Evolutionary conservation across 2,113 vertebrate genomes (phyloP).

Genomic region (Aix galericulata): DNA sequence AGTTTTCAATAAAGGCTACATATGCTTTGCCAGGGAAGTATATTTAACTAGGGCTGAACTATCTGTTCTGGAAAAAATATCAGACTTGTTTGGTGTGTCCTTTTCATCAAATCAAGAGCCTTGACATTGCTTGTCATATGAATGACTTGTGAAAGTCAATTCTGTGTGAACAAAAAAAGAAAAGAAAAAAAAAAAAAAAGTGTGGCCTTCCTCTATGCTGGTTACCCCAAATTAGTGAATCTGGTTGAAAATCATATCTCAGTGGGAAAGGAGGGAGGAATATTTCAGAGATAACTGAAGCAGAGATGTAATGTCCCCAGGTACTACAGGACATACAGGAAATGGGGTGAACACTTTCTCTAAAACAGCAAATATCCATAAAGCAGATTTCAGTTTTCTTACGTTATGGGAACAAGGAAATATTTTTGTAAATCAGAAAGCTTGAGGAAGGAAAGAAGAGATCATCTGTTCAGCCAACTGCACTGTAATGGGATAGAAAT

Average conservation of each 20-base stretch:
- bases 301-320: background rate
- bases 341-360: background rate
- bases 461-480: background rate
- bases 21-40: background rate
- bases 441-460: background rate
- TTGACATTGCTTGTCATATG: background rate
- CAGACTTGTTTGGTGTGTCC: background rate
- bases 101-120: background rate
- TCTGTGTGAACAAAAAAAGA: background rate
- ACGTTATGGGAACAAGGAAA: background rate
- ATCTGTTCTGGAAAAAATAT: background rate
- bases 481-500: background rate
- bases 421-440: background rate
- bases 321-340: background rate
- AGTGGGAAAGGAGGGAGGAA: background rate
- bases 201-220: background rate
- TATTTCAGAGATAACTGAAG: background rate
- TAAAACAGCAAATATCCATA: background rate
- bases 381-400: background rate
- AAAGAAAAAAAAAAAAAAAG: fast-evolving
- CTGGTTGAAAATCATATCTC: background rate
- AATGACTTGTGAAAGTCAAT: background rate
- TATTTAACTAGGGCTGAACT: background rate
- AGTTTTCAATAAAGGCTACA: background rate
- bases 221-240: background rate